Conservation (phyloP, 2,797 vertebrate genomes). For the Semaprochilodus insignis region DNA sequence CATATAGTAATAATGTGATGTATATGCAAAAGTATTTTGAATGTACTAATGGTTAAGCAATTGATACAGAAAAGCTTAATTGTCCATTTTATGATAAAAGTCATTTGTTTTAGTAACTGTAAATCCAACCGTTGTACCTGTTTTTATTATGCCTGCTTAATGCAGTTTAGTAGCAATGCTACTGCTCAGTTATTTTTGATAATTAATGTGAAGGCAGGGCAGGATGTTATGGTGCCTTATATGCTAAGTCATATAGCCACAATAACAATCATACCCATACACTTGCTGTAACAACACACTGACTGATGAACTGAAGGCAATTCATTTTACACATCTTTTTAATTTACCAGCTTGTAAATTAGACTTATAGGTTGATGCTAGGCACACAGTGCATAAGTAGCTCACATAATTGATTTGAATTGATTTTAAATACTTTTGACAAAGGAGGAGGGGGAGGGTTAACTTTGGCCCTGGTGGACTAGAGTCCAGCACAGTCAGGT, state of each 20-base stretch:
- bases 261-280: slow-evolving; percentile 17
- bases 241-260: slow-evolving; percentile 28
- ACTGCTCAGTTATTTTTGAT: background rate
- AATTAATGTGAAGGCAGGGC: background rate
- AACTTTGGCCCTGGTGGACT: background rate
- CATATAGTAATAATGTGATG: background rate
- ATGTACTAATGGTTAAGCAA: background rate
- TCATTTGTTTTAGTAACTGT: background rate
- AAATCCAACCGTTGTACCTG: background rate
- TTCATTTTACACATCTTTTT: background rate
- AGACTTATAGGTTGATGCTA: background rate
- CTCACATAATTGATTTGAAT: background rate
- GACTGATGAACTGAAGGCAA: background rate
- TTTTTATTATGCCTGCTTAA: background rate
- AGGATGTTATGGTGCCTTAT: slow-evolving; percentile 40
- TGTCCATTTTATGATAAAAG: background rate
- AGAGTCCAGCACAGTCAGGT: background rate
- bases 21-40: background rate
- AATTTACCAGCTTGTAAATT: slow-evolving; percentile 2
- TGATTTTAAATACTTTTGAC: slow-evolving; percentile 27
- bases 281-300: slow-evolving; percentile 11
- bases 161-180: background rate
- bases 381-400: background rate
- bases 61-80: too few relatives aligned
- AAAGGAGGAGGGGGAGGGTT: background rate